Evolutionary conservation across 2,888 invertebrate genomes (phyloP).

Genomic region (Acheta domesticus): DNA sequence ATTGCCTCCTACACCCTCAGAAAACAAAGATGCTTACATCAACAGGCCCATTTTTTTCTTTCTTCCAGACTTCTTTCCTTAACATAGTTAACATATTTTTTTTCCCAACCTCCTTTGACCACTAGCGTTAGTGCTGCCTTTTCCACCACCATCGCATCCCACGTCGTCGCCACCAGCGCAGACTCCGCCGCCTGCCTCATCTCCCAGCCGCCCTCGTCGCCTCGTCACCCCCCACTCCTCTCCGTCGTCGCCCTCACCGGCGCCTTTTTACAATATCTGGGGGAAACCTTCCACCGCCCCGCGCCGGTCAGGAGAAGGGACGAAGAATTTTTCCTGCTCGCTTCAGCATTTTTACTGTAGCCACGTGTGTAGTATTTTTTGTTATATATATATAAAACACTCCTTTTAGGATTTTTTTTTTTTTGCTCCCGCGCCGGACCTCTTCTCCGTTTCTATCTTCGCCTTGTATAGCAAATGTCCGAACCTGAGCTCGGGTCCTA

Average conservation of each 20-base stretch:
- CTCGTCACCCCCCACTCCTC: not conserved
- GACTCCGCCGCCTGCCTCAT: too few relatives aligned
- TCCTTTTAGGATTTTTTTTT: not conserved
- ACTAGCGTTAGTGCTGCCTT: too few relatives aligned
- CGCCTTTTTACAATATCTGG: not conserved
- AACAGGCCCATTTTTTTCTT: too few relatives aligned
- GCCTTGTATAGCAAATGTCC: conserved; percentile 20
- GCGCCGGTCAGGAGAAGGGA: not conserved
- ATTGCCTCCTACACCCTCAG: too few relatives aligned
- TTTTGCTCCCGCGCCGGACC: not conserved
- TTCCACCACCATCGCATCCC: too few relatives aligned
- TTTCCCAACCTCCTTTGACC: too few relatives aligned
- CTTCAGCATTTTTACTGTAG: conserved; percentile 33
- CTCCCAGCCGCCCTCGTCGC: not conserved
- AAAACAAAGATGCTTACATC: too few relatives aligned
- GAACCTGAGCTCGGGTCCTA: conserved; percentile 19
- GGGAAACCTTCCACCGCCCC: not conserved
- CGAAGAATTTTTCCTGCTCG: conserved; percentile 31
- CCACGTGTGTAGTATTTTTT: conserved; percentile 18
- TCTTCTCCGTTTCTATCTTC: conserved; percentile 22
- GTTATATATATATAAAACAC: not conserved
- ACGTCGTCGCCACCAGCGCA: too few relatives aligned
- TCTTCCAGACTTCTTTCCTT: too few relatives aligned
- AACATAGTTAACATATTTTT: too few relatives aligned
- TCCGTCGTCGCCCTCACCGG: not conserved